phyloP scores from a whole-genome alignment of 2,888 invertebrate species.

The Leucophora obtusa region DNA sequence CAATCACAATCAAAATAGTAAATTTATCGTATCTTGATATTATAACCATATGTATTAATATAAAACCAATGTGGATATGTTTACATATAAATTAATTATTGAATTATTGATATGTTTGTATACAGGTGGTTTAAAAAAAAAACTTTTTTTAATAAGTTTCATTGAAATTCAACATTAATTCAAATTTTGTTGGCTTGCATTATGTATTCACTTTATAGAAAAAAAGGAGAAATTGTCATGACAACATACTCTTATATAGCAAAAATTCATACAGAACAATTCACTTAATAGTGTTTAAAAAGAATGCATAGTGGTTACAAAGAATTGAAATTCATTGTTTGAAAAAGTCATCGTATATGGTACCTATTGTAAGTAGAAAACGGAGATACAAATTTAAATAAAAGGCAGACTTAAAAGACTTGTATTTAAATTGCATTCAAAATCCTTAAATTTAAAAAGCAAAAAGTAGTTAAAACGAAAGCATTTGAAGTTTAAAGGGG shows the following conservation, averaged over 20 bases:
- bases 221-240: constrained; percentile 5
- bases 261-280: not conserved
- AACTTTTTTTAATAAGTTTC: not conserved
- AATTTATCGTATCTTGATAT: too few relatives aligned
- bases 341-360: not conserved
- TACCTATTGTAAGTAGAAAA: not conserved
- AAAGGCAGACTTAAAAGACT: not conserved
- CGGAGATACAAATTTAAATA: not conserved
- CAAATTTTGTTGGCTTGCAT: not conserved
- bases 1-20: too few relatives aligned
- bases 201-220: not conserved
- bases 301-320: constrained; percentile 1
- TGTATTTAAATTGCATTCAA: not conserved
- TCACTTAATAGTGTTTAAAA: not conserved
- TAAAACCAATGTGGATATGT: too few relatives aligned
- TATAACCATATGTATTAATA: not conserved
- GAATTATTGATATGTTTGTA: not conserved
- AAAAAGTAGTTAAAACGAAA: too few relatives aligned
- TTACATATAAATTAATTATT: not conserved
- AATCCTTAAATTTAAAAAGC: too few relatives aligned
- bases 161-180: constrained; percentile 21
- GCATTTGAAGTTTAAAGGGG: too few relatives aligned
- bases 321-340: constrained; percentile 14
- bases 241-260: constrained; percentile 2
- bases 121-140: constrained; percentile 12